A percentile compares a stretch with the other conserved stretches of the same genome.
Conservation (phyloP, 1,140 invertebrate species). For the Apis dorsata region DNA sequence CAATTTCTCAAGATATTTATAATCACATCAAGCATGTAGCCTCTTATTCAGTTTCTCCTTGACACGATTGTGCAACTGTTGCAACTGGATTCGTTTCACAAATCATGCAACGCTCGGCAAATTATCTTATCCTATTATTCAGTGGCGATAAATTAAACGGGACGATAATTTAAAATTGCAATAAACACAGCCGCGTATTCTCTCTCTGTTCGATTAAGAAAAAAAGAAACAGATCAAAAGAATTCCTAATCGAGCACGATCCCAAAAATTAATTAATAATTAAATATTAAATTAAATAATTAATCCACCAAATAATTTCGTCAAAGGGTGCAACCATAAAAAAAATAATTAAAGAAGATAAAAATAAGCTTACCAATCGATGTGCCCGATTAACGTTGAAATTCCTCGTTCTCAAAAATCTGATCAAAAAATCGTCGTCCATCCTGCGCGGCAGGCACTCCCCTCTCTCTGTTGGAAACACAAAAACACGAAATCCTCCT, state of each 20-base stretch:
- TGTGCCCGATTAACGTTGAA: constrained; percentile 90
- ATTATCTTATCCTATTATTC: background rate
- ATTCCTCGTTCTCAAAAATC: constrained; percentile 90
- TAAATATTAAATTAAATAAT: too few relatives aligned
- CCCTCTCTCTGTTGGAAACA: constrained; percentile 82
- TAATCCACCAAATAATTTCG: background rate
- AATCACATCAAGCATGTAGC: background rate
- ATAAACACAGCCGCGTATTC: too few relatives aligned
- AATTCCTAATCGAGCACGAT: too few relatives aligned
- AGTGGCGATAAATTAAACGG: background rate
- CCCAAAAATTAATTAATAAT: too few relatives aligned
- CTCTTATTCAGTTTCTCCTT: constrained; percentile 54
- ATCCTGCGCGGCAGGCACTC: constrained; percentile 87
- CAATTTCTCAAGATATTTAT: constrained; percentile 2
- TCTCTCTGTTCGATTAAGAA: too few relatives aligned
- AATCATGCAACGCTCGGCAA: background rate
- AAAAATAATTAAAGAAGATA: too few relatives aligned
- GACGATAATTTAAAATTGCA: too few relatives aligned
- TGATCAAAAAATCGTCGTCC: constrained; percentile 90
- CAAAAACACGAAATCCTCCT: too few relatives aligned
- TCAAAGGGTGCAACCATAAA: too few relatives aligned
- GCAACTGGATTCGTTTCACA: background rate
- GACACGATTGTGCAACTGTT: constrained; percentile 60
- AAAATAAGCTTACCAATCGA: constrained; percentile 84
- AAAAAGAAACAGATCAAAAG: background rate